Conservation (phyloP, 2,113 vertebrate genomes). For the Pogona vitticeps region DNA sequence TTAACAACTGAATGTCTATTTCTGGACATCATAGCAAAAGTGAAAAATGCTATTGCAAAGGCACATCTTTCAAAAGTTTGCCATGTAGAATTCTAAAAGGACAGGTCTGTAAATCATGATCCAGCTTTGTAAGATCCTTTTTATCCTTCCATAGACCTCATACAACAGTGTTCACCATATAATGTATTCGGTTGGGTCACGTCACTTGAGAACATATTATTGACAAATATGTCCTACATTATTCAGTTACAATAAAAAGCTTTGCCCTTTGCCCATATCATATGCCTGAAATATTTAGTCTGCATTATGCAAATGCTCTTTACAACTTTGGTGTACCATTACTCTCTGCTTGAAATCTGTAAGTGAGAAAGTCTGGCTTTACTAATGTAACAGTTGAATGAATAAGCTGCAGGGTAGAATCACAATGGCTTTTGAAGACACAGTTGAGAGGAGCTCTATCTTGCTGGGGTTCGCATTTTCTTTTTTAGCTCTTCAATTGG, state of each 20-base stretch:
- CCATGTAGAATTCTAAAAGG: not conserved
- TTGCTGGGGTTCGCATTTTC: conserved; percentile 41
- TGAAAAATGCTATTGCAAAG: conserved; percentile 16
- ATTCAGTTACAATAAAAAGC: conserved; percentile 25
- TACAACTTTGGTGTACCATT: conserved; percentile 29
- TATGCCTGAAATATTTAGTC: conserved; percentile 62
- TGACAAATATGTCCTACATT: conserved; percentile 30
- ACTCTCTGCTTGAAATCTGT: conserved; percentile 48
- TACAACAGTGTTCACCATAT: conserved; percentile 5
- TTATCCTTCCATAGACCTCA: not conserved
- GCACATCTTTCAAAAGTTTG: not conserved
- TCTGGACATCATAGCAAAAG: not conserved
- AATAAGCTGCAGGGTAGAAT: conserved; percentile 36
- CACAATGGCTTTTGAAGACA: conserved; percentile 30
- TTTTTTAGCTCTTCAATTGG: conserved; percentile 35
- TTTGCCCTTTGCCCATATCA: conserved; percentile 53
- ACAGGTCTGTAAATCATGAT: not conserved
- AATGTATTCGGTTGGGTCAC: conserved; percentile 25
- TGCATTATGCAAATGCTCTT: conserved; percentile 53
- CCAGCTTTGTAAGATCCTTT: not conserved
- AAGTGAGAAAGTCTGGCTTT: conserved; percentile 41
- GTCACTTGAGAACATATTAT: conserved; percentile 27
- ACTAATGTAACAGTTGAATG: conserved; percentile 29
- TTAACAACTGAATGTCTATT: conserved; percentile 6
- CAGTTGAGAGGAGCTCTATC: conserved; percentile 18